These are phyloP conservation scores for Cataglyphis cursor DNA, from an alignment of 2,888 invertebrate species.

Conservation along the genomic window DNA sequence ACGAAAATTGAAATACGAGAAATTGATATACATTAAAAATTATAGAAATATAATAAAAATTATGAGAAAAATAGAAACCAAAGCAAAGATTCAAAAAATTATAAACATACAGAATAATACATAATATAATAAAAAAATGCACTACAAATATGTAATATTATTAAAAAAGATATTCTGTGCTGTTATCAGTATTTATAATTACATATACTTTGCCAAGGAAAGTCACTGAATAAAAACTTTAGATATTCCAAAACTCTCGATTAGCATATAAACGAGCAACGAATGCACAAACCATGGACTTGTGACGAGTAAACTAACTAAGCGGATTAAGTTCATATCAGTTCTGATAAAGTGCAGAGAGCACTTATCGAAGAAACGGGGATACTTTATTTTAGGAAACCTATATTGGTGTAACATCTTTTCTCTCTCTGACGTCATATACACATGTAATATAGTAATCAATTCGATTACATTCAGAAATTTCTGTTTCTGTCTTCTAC, in stretches of 20 bases:
- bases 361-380: neutral
- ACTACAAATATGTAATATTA: neutral
- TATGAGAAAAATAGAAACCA: too few species aligned
- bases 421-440: neutral
- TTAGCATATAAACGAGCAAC: neutral
- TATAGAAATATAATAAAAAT: too few species aligned
- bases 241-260: neutral
- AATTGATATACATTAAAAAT: too few species aligned
- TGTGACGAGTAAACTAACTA: neutral
- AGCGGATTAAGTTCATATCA: neutral
- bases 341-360: neutral
- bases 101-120: too few species aligned
- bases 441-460: neutral
- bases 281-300: neutral
- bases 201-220: neutral
- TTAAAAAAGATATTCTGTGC: neutral
- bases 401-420: neutral
- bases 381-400: neutral
- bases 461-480: slow-evolving; percentile 18
- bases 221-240: neutral
- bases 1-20: neutral
- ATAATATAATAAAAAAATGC: neutral
- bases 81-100: too few species aligned
- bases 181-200: neutral
- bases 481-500: neutral